Evolutionary conservation across 2,113 vertebrate species (phyloP).

Genomic region (Aythya baeri): DNA sequence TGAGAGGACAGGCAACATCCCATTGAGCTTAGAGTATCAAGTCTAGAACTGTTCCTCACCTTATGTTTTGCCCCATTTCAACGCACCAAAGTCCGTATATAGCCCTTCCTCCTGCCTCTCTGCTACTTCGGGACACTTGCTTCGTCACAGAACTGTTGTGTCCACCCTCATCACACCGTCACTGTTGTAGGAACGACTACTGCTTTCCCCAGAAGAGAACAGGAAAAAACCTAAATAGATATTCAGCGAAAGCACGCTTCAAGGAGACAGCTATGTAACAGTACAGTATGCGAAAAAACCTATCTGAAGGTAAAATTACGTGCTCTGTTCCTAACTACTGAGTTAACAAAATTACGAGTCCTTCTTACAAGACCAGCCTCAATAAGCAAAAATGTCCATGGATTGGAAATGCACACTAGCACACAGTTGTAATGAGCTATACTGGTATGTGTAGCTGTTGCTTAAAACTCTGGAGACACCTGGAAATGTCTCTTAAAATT

Average conservation of each 20-base stretch:
- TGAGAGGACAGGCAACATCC: not conserved
- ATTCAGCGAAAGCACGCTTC: not conserved
- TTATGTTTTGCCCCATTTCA: not conserved
- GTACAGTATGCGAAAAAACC: not conserved
- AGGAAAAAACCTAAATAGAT: not conserved
- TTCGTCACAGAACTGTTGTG: not conserved
- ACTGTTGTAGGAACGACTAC: not conserved
- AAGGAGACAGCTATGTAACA: not conserved
- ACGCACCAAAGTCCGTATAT: not conserved
- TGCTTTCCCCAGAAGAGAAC: not conserved
- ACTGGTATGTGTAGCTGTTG: not conserved
- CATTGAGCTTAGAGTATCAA: not conserved
- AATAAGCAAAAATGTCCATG: not conserved
- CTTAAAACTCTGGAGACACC: not conserved
- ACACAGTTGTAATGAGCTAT: accelerated
- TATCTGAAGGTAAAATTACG: not conserved
- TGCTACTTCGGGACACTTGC: not conserved
- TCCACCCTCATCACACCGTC: accelerated
- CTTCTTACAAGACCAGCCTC: not conserved
- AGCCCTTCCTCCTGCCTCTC: not conserved
- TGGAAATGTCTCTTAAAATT: not conserved
- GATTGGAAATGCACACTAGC: accelerated
- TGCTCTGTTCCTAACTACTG: not conserved
- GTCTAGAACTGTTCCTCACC: not conserved
- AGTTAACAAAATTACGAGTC: not conserved